These are phyloP conservation scores for Molanna angustata DNA, from an alignment of 2,888 invertebrate genomes.

Conservation along the genomic window DNA sequence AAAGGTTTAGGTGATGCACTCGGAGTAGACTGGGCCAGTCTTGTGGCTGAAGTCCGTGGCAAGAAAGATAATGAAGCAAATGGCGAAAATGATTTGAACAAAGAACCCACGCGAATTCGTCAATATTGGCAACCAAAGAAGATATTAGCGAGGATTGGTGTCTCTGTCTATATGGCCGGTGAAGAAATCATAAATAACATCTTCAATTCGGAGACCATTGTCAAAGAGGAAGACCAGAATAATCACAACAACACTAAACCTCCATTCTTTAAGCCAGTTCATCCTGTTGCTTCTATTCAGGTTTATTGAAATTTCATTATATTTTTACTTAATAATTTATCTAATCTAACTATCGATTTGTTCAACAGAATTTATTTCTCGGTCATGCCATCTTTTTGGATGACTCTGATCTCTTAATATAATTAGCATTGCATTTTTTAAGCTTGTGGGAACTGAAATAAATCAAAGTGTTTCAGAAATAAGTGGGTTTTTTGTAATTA, in stretches of 20 bases:
- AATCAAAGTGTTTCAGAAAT: no score
- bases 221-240: conserved; percentile 35
- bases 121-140: conserved; percentile 79
- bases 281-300: conserved; percentile 58
- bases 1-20: conserved; percentile 81
- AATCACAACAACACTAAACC: conserved; percentile 38
- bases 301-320: conserved; percentile 37
- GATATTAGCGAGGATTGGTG: conserved; percentile 75
- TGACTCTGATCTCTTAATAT: no score
- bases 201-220: conserved; percentile 41
- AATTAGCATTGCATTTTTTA: no score
- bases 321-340: no score
- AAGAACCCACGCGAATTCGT: conserved; percentile 58
- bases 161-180: conserved; percentile 77
- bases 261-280: conserved; percentile 42
- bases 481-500: no score
- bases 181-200: conserved; percentile 47
- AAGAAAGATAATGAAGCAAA: conserved; percentile 49
- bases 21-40: conserved; percentile 93
- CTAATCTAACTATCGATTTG: no score
- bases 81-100: conserved; percentile 41
- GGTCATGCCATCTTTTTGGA: no score
- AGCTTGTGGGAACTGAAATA: no score
- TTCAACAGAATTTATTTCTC: no score
- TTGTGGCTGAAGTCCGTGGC: conserved; percentile 73